Evolutionary conservation across 2,113 vertebrate species (phyloP).

Genomic region (Antidorcas marsupialis): DNA sequence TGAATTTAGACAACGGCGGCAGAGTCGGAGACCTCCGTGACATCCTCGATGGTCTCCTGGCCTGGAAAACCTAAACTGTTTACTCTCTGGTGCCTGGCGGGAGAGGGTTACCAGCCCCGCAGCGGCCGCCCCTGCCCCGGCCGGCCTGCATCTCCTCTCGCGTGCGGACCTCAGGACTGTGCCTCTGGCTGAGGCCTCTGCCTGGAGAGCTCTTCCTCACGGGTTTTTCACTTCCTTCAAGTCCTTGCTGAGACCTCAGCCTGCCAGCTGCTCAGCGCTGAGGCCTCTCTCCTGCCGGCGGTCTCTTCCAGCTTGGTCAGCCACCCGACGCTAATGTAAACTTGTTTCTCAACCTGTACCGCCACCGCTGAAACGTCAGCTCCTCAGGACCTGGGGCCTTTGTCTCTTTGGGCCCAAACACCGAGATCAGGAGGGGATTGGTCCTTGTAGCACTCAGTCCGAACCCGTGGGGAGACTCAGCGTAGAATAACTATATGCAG

Average conservation of each 20-base stretch:
- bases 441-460: rapidly evolving
- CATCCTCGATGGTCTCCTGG: background rate
- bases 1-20: rapidly evolving
- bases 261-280: rapidly evolving
- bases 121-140: rapidly evolving
- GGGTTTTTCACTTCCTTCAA: background rate
- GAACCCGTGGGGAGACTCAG: too few species aligned
- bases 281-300: rapidly evolving
- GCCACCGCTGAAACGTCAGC: rapidly evolving
- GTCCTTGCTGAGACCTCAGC: too few species aligned
- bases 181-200: background rate
- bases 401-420: background rate
- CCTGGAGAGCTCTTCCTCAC: background rate
- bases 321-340: rapidly evolving
- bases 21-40: background rate
- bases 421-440: background rate
- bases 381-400: rapidly evolving
- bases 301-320: rapidly evolving
- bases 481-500: rapidly evolving
- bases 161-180: background rate
- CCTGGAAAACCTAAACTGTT: background rate
- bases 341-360: rapidly evolving
- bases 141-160: rapidly evolving
- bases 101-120: too few species aligned
- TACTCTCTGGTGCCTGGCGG: too few species aligned